Percentiles rank a stretch among this genome's conserved stretches.
phyloP scores from a whole-genome alignment of 2,113 vertebrate genomes.

The Brachypteracias leptosomus region DNA sequence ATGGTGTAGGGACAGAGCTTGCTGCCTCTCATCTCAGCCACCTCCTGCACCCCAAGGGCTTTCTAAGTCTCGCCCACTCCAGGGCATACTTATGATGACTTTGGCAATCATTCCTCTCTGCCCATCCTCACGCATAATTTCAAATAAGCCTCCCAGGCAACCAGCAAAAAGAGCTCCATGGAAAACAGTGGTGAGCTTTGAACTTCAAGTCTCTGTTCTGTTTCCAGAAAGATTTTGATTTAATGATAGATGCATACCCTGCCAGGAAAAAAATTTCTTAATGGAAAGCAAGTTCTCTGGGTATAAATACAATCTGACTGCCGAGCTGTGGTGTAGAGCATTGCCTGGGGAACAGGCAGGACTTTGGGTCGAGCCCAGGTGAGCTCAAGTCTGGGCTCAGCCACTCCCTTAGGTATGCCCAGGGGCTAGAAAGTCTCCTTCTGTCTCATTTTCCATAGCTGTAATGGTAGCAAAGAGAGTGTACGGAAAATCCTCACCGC shows the following conservation, averaged over 20 bases:
- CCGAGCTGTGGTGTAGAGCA: rapidly evolving
- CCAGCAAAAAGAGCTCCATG: neutral
- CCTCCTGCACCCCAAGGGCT: rapidly evolving
- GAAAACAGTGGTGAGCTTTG: slow-evolving; percentile 14
- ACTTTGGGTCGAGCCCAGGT: neutral
- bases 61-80: neutral
- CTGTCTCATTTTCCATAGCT: neutral
- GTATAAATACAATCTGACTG: neutral
- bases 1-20: rapidly evolving
- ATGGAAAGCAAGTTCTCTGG: neutral
- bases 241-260: neutral
- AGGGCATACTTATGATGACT: neutral
- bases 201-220: slow-evolving; percentile 7
- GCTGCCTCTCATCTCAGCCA: rapidly evolving
- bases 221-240: slow-evolving; percentile 35
- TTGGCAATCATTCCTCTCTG: neutral
- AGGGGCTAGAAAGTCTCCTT: neutral
- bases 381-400: neutral
- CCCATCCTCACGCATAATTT: neutral
- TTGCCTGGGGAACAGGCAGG: neutral
- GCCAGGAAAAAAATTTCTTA: neutral
- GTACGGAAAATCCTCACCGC: too few relatives aligned
- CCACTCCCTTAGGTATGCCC: neutral
- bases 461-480: rapidly evolving
- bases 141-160: slow-evolving; percentile 16